A percentile compares a stretch with the other conserved stretches of the same genome.
These are phyloP conservation scores for Limulus polyphemus DNA, from an alignment of 2,888 invertebrate genomes.

Conservation along the genomic window DNA sequence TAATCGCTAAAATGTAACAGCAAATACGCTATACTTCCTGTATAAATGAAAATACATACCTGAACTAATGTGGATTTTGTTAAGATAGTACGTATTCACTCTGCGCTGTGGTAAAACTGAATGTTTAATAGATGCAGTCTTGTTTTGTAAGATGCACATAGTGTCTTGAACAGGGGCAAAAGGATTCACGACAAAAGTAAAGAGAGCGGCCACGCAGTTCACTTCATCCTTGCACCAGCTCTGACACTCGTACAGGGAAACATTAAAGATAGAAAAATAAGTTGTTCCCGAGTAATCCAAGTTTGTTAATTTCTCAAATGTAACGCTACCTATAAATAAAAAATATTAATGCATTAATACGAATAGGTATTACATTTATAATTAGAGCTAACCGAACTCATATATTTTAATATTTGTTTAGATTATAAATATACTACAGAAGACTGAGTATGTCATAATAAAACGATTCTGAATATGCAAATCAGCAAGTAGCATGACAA, in stretches of 20 bases:
- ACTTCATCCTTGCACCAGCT: constrained; percentile 88
- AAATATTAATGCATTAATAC: too few relatives aligned
- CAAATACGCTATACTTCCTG: too few relatives aligned
- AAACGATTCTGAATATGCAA: too few relatives aligned
- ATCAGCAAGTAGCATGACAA: too few relatives aligned
- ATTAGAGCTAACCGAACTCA: too few relatives aligned
- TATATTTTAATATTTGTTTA: too few relatives aligned
- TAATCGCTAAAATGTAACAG: too few relatives aligned
- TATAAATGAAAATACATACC: constrained; percentile 36
- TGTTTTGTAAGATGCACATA: constrained; percentile 77
- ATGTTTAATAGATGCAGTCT: constrained; percentile 79
- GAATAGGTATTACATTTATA: too few relatives aligned
- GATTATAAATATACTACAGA: too few relatives aligned
- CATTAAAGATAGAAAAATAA: constrained; percentile 80
- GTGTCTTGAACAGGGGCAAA: constrained; percentile 84
- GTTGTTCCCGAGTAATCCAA: constrained; percentile 79
- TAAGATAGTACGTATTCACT: constrained; percentile 90
- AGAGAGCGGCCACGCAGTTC: constrained; percentile 81
- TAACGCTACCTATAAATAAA: constrained; percentile 56
- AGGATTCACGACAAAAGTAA: constrained; percentile 85
- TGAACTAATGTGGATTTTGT: constrained; percentile 74
- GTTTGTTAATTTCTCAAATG: constrained; percentile 86
- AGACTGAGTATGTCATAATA: too few relatives aligned
- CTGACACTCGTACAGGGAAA: constrained; percentile 84
- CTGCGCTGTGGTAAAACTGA: constrained; percentile 66